Percentiles rank a stretch among this genome's conserved stretches.
Conservation (phyloP, 2,888 invertebrate species). For the Drosophila eohydei region DNA sequence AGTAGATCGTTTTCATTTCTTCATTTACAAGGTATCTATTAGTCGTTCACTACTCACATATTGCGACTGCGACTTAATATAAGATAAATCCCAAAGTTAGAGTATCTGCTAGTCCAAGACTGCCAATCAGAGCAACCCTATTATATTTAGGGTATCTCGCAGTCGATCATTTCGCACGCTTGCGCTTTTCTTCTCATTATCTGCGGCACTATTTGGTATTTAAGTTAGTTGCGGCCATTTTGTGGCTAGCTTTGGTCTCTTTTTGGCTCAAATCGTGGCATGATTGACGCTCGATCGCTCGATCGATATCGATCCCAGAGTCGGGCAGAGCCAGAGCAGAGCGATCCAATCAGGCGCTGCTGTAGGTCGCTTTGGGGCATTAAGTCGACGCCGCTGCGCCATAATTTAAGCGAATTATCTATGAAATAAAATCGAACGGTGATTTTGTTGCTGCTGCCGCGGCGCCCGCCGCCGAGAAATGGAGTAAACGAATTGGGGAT, state of each 20-base stretch:
- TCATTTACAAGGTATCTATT: too few relatives aligned
- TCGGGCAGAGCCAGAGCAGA: not conserved
- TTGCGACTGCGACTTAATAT: too few relatives aligned
- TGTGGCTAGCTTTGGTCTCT: constrained; percentile 36
- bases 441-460: constrained; percentile 44
- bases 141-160: constrained; percentile 1
- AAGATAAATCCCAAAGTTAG: not conserved
- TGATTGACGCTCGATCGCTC: constrained; percentile 63
- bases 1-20: too few relatives aligned
- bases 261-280: constrained; percentile 44
- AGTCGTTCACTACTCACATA: too few relatives aligned
- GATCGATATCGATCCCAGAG: constrained; percentile 52
- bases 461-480: constrained; percentile 47
- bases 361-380: constrained; percentile 81
- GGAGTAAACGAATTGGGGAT: constrained; percentile 16
- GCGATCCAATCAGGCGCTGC: constrained; percentile 74
- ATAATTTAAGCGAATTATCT: constrained; percentile 83
- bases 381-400: constrained; percentile 67
- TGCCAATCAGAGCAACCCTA: not conserved
- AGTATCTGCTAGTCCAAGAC: not conserved
- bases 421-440: constrained; percentile 80
- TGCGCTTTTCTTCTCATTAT: not conserved
- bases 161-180: not conserved
- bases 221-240: constrained; percentile 47
- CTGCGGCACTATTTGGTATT: constrained; percentile 10